Evolutionary conservation across 2,888 invertebrate genomes (phyloP).

Genomic region (Drosophila kambysellisi): DNA sequence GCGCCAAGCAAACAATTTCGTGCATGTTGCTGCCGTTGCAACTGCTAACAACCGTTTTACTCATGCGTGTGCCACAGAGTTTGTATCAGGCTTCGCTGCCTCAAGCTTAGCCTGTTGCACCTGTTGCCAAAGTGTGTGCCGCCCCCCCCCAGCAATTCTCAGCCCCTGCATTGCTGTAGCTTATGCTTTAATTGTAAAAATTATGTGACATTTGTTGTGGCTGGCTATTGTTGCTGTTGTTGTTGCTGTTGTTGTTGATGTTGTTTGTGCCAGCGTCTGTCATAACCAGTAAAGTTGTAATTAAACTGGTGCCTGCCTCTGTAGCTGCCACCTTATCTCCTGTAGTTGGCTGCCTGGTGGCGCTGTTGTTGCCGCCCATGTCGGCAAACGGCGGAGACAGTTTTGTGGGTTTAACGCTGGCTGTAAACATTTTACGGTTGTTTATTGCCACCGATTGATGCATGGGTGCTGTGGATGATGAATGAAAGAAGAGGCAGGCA

Average conservation of each 20-base stretch:
- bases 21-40: conserved; percentile 72
- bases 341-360: conserved; percentile 30
- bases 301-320: conserved; percentile 65
- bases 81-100: conserved; percentile 15
- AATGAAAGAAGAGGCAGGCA: conserved; percentile 23
- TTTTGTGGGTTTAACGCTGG: conserved; percentile 72
- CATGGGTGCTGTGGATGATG: conserved; percentile 52
- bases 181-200: conserved; percentile 79
- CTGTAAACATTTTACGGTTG: conserved; percentile 74
- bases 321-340: conserved; percentile 6
- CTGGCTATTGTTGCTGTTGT: conserved; percentile 23
- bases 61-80: conserved; percentile 73
- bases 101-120: conserved; percentile 60
- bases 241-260: conserved; percentile 27
- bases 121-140: conserved; percentile 53
- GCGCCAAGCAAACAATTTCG: conserved; percentile 63
- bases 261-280: conserved; percentile 60
- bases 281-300: conserved; percentile 77
- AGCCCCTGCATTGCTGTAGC: conserved; percentile 62
- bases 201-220: conserved; percentile 74
- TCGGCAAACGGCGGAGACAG: conserved; percentile 50
- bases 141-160: neutral
- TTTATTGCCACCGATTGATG: conserved; percentile 73
- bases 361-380: conserved; percentile 64
- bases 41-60: conserved; percentile 73